Evolutionary conservation across 1,140 invertebrate species (phyloP).

Genomic region (Ladona fulva): DNA sequence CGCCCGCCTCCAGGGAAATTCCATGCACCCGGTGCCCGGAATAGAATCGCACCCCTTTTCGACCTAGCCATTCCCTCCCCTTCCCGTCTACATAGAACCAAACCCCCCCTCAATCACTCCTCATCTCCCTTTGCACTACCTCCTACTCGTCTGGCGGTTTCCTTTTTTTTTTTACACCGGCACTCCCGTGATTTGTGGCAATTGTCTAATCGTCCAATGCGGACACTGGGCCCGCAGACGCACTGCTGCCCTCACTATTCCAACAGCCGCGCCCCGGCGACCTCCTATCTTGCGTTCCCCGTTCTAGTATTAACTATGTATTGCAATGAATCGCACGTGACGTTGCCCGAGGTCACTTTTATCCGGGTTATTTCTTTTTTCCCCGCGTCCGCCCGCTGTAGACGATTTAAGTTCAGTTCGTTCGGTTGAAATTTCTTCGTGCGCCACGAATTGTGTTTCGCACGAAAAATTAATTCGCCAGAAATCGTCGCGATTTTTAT

Average conservation of each 20-base stretch:
- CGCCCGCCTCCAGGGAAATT: not conserved
- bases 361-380: too few relatives aligned
- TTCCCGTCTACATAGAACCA: not conserved
- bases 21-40: not conserved
- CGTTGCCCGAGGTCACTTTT: too few relatives aligned
- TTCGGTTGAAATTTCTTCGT: too few relatives aligned
- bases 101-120: not conserved
- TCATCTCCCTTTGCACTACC: not conserved
- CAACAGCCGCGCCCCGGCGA: not conserved
- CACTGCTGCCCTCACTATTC: not conserved
- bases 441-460: too few relatives aligned
- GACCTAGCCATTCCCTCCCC: not conserved
- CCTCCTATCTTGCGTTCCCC: not conserved
- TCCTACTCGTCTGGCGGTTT: not conserved
- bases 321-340: too few relatives aligned
- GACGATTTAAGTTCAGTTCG: too few relatives aligned
- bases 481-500: too few relatives aligned
- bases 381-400: too few relatives aligned
- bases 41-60: not conserved
- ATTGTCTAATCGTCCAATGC: slow-evolving; percentile 9
- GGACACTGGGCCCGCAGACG: not conserved
- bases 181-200: not conserved
- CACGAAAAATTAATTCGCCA: too few relatives aligned
- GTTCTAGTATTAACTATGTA: too few relatives aligned
- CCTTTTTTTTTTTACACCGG: not conserved